These are phyloP conservation scores for Drosophila birchii DNA, from an alignment of 2,888 invertebrate species.

Conservation along the genomic window DNA sequence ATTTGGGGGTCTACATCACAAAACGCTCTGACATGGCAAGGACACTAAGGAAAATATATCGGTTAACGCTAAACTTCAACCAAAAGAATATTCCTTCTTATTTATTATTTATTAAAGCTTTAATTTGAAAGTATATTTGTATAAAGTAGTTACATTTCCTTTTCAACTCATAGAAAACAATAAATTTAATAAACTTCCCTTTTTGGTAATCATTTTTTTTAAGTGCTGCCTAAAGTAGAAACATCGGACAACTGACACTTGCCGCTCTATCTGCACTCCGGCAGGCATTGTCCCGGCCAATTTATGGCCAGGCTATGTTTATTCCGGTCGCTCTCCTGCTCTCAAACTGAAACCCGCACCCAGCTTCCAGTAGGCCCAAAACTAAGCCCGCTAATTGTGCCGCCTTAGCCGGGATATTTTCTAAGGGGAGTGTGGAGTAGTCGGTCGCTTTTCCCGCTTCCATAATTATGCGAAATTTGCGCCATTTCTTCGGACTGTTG, in stretches of 20 bases:
- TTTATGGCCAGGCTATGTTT: constrained; percentile 52
- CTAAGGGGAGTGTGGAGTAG: constrained; percentile 1
- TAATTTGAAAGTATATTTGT: background rate
- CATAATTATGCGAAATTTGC: constrained; percentile 66
- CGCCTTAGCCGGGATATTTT: constrained; percentile 64
- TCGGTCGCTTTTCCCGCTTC: background rate
- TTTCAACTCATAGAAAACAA: background rate
- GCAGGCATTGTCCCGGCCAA: constrained; percentile 65
- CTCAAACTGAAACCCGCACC: background rate
- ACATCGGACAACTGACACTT: constrained; percentile 66
- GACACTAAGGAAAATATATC: background rate
- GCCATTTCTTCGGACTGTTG: constrained; percentile 51
- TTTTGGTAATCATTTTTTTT: background rate
- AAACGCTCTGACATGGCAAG: background rate
- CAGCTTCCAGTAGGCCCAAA: constrained; percentile 36
- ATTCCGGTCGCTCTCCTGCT: background rate
- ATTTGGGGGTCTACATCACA: background rate
- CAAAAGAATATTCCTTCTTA: too few relatives aligned
- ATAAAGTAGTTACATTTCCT: background rate
- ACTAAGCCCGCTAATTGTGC: constrained; percentile 82
- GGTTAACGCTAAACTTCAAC: too few relatives aligned
- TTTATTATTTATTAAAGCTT: background rate
- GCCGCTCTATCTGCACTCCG: constrained; percentile 65
- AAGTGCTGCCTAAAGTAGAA: constrained; percentile 27
- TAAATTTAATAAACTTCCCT: background rate